Base-by-base conservation (phyloP, 1,140 invertebrate genomes). In the Cecropterus lyciades region DNA sequence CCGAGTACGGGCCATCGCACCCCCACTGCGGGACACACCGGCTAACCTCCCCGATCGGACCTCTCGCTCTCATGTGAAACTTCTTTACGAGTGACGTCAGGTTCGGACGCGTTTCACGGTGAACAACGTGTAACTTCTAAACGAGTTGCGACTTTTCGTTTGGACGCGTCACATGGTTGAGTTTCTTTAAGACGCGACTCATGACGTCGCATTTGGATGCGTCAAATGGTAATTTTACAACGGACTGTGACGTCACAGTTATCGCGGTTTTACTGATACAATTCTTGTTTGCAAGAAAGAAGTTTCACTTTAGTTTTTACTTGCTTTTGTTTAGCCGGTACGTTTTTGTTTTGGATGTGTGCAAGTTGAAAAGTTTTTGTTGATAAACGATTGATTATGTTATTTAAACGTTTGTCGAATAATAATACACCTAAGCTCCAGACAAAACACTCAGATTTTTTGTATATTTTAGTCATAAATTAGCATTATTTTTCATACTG, bases 31-130 rank as follows among this genome's bases (percentile, higher is more conserved):
- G 48, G 69, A 84, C 67, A 82, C 67, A 78, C 85, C 84, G 87
- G 85, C 89, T 89, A 90, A 86, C 84, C 89, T 85, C 92, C 93
- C 89, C 87, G 84, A 89, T 81, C 86, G 85, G 24, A 84, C 79
- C 89, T 86, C 62, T 85, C 85, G 83, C 78, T 88, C 91, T 83
- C 91, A 87, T 77, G 20, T 20, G 20, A 20, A 20, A 20, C 20
- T 20, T 20, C 1, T 20, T 20, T 20, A 20, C 20, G 20, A 20
- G 20, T 69, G 71, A 7, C 20, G 24, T 10, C 40, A 83, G 84
- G 77, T 87, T 77, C 67, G 71, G 4, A 42, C n/a, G n/a, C 17
- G 24, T 10, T 20, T 17, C 24, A 52, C 40, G 10, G 15, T 65
- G 49, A n/a, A n/a, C n/a, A n/a, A n/a, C n/a, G n/a, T n/a, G n/a